Base-by-base conservation (phyloP, 2,797 vertebrate species). In the Rallus crepitans region DNA sequence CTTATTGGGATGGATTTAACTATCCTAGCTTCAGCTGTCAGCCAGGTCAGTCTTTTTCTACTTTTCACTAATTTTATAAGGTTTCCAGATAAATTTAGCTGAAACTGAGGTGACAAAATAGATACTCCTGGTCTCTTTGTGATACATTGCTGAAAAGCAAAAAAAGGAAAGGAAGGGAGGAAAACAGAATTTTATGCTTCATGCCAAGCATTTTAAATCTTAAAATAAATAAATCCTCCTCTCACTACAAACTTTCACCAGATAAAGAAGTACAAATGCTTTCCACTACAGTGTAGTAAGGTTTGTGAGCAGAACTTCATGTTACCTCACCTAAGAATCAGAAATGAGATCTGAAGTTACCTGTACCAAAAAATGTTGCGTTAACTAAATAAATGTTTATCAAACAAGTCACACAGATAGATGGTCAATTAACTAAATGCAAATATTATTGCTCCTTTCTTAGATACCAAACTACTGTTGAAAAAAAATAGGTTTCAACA, bases 191-290 rank as follows among this genome's bases (percentile, higher is more conserved):
- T 15, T 40, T 6, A 2, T 31, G 5, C 13, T 53, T 90, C 56
- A 53, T 20, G 61, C 1, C 5, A 69, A 89, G 3, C 12, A 42
- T 71, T 73, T 75, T 25, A 66, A 50, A 55, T 27, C 13, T 80
- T 59, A 25, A 82, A 39, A 53, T 7, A 27, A 53, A 75, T 69
- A n/a, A 13, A 0, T 0, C 2, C 4, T 19, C 15, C 12, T 70
- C 7, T 16, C 11, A 35, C 9, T 1, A 3, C 21, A 28, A 33
- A 55, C 1, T 35, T 68, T 45, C 23, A 57, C 2, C 23, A 40
- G 14, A 1, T 52, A 71, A 83, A 75, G 9, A 9, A 66, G 16
- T 39, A 61, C 28, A 64, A 89, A 53, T 23, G 4, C 25, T 7
- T 59, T 75, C 27, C 12, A n/a, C 10, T 52, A 9, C 5, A 69